Base-by-base conservation (phyloP, 2,888 invertebrate genomes). In the Rhamnusium bicolor region DNA sequence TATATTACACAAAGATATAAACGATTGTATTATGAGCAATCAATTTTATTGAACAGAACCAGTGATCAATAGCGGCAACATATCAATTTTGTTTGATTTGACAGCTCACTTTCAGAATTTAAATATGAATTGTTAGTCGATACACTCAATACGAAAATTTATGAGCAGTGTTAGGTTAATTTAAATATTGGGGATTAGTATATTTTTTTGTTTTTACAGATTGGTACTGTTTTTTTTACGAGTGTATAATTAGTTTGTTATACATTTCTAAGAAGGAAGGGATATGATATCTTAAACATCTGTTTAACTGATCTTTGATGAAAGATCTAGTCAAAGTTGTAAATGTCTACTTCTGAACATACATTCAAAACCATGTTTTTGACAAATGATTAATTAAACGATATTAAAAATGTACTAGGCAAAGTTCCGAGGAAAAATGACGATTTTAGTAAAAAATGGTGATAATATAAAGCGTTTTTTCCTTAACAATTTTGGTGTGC, bases 61-160 rank as follows among this genome's bases (percentile, higher is more conserved):
- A 60, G 70, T 69, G 77, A 80, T 77, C 77, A 78, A 79, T 81
- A 72, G 79, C 81, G 79, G 78, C 77, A 76, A 77, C 79, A 79
- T 81, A 81, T 81, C 80, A 82, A 79, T 81, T 78, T 79, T 72
- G 74, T 76, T 74, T 79, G 80, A 81, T 82, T 79, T 80, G 81
- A 81, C 81, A 79, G 80, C 71, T 73, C 46, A 69, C 63, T 70
- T 77, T 76, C 77, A 78, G 72, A 77, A 75, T 76, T 76, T 77
- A 74, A 78, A 75, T 69, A 72, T 54, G 24, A 18, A 49, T 51
- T 21, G 49, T 7, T n/a, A 14, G 29, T 1, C 29, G 29, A 54
- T 10, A 54, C 18, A 54, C 6, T 54, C 19, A 19, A 8, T 24
- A 54, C 24, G 21, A 21, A 53, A 53, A 53, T 24, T 12, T 53